Conservation (phyloP, 2,888 invertebrate genomes). For the Ennomos fuscantarius region DNA sequence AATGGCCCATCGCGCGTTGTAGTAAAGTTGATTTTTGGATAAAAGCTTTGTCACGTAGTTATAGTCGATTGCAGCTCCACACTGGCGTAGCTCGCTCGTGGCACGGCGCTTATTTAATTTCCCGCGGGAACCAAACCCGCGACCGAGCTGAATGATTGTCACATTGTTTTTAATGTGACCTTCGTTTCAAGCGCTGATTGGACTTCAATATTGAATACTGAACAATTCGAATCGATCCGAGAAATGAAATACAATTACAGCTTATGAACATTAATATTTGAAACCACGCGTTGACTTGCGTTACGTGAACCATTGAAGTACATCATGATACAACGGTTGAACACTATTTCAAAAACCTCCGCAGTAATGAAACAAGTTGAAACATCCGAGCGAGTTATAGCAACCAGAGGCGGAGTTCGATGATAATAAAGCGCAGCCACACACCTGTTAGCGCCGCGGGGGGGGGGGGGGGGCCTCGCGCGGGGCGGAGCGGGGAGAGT, state of each 20-base stretch:
- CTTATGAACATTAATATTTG: not conserved
- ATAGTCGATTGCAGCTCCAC: not conserved
- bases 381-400: conserved; percentile 3
- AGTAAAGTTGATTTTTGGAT: not conserved
- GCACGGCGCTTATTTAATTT: conserved; percentile 10
- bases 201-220: not conserved
- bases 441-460: conserved; percentile 3
- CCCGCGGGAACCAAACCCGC: conserved; percentile 14
- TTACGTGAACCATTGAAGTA: not conserved
- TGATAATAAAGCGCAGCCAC: conserved; percentile 5
- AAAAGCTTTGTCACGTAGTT: not conserved
- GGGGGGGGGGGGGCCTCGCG: not conserved
- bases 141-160: conserved; percentile 7
- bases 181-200: conserved; percentile 1
- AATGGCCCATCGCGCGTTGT: not conserved
- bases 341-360: not conserved
- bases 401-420: conserved; percentile 7
- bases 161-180: conserved; percentile 17
- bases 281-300: not conserved
- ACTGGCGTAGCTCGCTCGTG: not conserved
- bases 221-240: not conserved
- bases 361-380: conserved; percentile 3
- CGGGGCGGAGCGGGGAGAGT: not conserved
- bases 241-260: not conserved
- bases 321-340: not conserved